Evolutionary conservation across 2,888 invertebrate species (phyloP).

Genomic region (Miltochrista miniata): DNA sequence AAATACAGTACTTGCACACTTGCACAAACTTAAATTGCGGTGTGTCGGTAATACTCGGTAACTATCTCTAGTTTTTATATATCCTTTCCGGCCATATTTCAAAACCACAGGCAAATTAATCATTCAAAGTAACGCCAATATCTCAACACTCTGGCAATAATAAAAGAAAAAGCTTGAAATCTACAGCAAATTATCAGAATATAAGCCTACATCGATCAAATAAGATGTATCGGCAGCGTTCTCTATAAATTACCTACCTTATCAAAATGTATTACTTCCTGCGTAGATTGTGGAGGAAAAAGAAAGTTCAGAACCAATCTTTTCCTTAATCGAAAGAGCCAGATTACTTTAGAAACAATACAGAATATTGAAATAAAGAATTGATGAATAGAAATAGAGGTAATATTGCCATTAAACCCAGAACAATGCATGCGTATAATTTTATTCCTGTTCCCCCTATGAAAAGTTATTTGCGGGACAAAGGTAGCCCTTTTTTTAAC

Average conservation of each 20-base stretch:
- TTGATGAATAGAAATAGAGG: not conserved
- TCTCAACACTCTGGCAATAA: conserved; percentile 23
- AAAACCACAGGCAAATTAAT: conserved; percentile 8
- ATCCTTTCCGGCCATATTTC: conserved; percentile 6
- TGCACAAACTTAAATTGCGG: no score
- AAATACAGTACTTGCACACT: no score
- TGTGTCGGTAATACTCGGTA: no score
- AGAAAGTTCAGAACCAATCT: not conserved
- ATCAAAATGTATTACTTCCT: conserved; percentile 18
- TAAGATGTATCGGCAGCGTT: conserved; percentile 25
- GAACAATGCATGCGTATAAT: no score
- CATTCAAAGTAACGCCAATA: conserved; percentile 13
- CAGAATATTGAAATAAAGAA: not conserved
- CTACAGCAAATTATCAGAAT: conserved; percentile 21
- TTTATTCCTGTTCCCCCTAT: no score
- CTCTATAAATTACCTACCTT: conserved; percentile 28
- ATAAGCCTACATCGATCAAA: conserved; percentile 28
- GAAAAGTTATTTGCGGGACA: no score
- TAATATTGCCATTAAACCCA: not conserved
- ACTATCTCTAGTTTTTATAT: no score
- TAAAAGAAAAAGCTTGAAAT: conserved; percentile 21
- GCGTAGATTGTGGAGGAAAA: not conserved
- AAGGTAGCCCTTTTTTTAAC: no score
- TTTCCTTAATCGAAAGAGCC: conserved; percentile 2
- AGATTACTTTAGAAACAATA: conserved; percentile 3